These are phyloP conservation scores for Acrocera orbiculus DNA, from an alignment of 2,888 invertebrate genomes.

Conservation along the genomic window DNA sequence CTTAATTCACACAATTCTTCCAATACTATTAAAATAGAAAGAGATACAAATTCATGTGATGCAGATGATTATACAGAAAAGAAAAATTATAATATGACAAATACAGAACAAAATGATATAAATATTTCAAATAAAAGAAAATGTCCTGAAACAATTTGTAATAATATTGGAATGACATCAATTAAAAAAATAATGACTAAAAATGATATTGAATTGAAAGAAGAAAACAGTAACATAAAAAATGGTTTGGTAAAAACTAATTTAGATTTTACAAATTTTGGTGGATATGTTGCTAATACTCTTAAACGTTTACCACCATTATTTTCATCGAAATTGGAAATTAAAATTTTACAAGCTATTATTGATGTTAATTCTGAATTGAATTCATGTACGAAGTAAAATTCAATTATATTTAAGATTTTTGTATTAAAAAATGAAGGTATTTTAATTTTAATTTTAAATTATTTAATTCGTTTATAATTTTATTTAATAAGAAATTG, in stretches of 20 bases:
- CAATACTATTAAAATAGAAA: neutral
- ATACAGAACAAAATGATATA: neutral
- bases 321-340: slow-evolving; percentile 23
- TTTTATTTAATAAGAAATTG: too few relatives aligned
- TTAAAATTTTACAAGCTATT: slow-evolving; percentile 26
- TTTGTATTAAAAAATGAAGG: slow-evolving; percentile 9
- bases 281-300: slow-evolving; percentile 27
- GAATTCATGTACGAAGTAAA: too few relatives aligned
- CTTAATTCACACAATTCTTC: neutral
- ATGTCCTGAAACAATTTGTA: neutral
- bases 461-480: too few relatives aligned
- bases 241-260: too few relatives aligned
- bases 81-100: neutral
- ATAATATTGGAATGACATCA: neutral
- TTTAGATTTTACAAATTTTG: slow-evolving; percentile 25
- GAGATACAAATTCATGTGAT: neutral
- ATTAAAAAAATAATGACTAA: neutral
- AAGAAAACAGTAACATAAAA: too few relatives aligned
- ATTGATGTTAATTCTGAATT: slow-evolving; percentile 25
- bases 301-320: slow-evolving; percentile 25
- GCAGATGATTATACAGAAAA: neutral
- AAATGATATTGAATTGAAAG: too few relatives aligned
- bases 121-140: neutral
- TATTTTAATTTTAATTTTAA: neutral
- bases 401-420: neutral